phyloP scores from a whole-genome alignment of 2,797 vertebrate genomes.

The Pipistrellus nathusii region DNA sequence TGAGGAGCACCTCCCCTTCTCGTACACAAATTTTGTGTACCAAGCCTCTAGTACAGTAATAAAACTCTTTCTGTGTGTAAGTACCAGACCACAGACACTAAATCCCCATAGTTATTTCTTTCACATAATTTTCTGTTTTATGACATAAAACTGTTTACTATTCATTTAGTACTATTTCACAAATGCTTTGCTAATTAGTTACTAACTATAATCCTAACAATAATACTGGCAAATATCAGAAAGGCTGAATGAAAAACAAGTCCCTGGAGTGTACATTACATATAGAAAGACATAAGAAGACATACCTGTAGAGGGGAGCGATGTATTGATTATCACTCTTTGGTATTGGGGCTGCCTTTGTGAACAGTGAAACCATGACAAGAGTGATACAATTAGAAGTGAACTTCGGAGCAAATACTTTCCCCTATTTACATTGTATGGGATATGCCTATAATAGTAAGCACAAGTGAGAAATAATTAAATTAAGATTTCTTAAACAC shows the following conservation, averaged over 20 bases:
- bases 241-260: not conserved
- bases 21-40: too few species aligned
- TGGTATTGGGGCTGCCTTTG: not conserved
- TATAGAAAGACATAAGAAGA: not conserved
- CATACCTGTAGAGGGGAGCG: not conserved
- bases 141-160: not conserved
- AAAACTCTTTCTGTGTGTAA: not conserved
- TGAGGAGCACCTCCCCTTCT: too few species aligned
- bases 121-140: not conserved
- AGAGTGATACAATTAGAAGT: not conserved
- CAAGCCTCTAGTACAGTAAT: not conserved
- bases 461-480: not conserved
- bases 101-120: not conserved
- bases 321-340: not conserved
- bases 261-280: not conserved
- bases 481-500: not conserved
- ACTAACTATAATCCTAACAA: not conserved
- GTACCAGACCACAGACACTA: not conserved
- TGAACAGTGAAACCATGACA: not conserved
- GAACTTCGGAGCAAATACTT: not conserved
- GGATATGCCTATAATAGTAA: not conserved
- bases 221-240: not conserved
- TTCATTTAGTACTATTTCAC: not conserved
- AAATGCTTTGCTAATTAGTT: not conserved
- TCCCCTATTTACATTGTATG: not conserved